Conservation (phyloP, 2,888 invertebrate genomes). For the Epistrophella euchroma region DNA sequence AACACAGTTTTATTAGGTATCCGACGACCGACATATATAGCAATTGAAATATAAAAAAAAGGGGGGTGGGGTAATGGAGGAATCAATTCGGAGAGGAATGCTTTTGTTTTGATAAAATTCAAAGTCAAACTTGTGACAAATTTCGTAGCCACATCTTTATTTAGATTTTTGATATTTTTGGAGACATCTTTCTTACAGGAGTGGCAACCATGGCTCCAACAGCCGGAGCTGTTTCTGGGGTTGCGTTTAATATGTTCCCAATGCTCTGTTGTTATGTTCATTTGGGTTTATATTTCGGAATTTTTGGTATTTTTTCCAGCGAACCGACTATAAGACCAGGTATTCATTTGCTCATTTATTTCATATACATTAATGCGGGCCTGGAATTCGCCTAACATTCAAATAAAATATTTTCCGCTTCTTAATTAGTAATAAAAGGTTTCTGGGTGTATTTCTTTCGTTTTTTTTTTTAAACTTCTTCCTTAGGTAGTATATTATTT, state of each 20-base stretch:
- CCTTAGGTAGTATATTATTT: no score
- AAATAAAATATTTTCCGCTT: conserved; percentile 75
- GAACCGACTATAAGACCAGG: conserved; percentile 55
- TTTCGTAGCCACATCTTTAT: no score
- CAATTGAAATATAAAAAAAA: no score
- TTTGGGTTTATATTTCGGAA: conserved; percentile 62
- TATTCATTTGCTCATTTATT: conserved; percentile 74
- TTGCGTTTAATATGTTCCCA: conserved; percentile 52
- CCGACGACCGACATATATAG: no score
- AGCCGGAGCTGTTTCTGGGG: conserved; percentile 79
- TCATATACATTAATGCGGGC: conserved; percentile 73
- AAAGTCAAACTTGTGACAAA: no score
- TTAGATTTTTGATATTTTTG: no score
- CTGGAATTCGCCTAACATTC: conserved; percentile 75
- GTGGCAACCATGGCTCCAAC: conserved; percentile 12
- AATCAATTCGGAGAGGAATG: no score
- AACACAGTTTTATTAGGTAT: no score
- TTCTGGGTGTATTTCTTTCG: conserved; percentile 48
- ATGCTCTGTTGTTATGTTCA: conserved; percentile 43
- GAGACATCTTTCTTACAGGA: no score
- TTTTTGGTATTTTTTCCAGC: conserved; percentile 71
- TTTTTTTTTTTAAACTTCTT: not conserved
- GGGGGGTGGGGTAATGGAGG: no score
- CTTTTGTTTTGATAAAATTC: no score
- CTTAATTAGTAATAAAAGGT: conserved; percentile 76